phyloP scores from a whole-genome alignment of 2,888 invertebrate species.

The Uropetala carovei region DNA sequence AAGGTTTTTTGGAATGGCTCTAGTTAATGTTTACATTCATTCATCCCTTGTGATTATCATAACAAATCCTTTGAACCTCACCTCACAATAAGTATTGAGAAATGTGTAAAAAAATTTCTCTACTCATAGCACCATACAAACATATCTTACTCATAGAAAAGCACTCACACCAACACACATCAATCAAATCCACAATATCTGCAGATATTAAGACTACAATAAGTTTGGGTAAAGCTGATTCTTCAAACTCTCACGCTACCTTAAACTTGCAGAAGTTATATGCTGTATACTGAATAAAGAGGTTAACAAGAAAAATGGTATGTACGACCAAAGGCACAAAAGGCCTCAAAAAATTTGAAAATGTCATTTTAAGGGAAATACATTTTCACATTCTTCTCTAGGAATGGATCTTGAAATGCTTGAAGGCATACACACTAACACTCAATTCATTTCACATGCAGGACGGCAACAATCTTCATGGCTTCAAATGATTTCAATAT shows the following conservation, averaged over 20 bases:
- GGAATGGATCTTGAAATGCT: conserved; percentile 51
- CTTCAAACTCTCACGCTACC: conserved; percentile 14
- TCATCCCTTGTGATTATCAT: conserved; percentile 17
- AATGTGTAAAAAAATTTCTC: conserved; percentile 45
- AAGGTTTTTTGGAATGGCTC: conserved; percentile 22
- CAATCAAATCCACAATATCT: conserved; percentile 20
- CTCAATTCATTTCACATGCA: conserved; percentile 29
- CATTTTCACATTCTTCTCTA: background rate
- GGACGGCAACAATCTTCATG: conserved; percentile 59
- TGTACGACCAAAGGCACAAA: conserved; percentile 36
- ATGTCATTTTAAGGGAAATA: conserved; percentile 15
- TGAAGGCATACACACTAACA: background rate
- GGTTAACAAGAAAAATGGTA: conserved; percentile 25
- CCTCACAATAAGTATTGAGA: conserved; percentile 44
- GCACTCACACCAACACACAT: conserved; percentile 35
- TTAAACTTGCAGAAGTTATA: background rate
- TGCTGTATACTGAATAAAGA: conserved; percentile 20
- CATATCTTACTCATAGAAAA: conserved; percentile 37
- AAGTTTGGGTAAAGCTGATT: conserved; percentile 3
- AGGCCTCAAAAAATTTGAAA: conserved; percentile 45
- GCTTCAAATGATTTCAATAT: conserved; percentile 42
- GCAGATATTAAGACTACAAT: conserved; percentile 15
- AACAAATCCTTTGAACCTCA: background rate
- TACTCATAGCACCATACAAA: conserved; percentile 59
- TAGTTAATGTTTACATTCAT: conserved; percentile 27